Base-by-base conservation (phyloP, 1,140 invertebrate genomes). In the Drosophila rufa region DNA sequence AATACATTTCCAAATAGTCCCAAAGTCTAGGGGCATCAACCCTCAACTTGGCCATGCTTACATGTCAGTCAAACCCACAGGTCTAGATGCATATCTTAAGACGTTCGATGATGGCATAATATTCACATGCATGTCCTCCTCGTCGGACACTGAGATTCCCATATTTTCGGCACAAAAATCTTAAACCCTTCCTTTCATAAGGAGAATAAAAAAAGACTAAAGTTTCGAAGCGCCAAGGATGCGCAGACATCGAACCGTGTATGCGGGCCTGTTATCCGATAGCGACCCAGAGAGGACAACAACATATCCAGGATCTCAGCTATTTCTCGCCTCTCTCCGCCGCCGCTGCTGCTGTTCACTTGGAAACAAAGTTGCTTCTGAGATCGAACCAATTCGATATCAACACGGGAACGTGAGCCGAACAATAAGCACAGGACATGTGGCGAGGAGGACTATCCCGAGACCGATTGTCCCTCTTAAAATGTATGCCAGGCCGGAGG, bases 201-300 rank as follows among this genome's bases (percentile, higher is more conserved):
- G 36, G 36, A 19, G 57, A 19, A 15, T 50, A 79, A 73, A 50
- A 90, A 90, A 89, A 86, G 36, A 25, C 79, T 90, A 77, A 82
- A 77, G 90, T 86, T 90, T 91, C 55, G 48, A 76, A 82, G 67
- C 83, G 79, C 57, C 55, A 70, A 55, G 68, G 83, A 87, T 79
- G 53, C 36, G 42, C 69, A 74, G 77, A 80, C 78, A 79, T 71
- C 76, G 73, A 87, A 87, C 82, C 84, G 60, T 57, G 62, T n/a
- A 90, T 90, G 85, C 85, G 85, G 85, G 85, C 81, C 68, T 82
- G 85, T 85, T 91, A 90, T 91, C 85, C 85, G 85, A 90, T 90
- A 90, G 74, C 51, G 14, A 56, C 19, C 17, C 51, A 22, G 14
- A 36, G 47, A 58, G 27, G 43, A 65, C 45, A 48, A 50, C 60